Evolutionary conservation across 2,797 vertebrate species (phyloP).

Genomic region (Chrysocyon brachyurus): DNA sequence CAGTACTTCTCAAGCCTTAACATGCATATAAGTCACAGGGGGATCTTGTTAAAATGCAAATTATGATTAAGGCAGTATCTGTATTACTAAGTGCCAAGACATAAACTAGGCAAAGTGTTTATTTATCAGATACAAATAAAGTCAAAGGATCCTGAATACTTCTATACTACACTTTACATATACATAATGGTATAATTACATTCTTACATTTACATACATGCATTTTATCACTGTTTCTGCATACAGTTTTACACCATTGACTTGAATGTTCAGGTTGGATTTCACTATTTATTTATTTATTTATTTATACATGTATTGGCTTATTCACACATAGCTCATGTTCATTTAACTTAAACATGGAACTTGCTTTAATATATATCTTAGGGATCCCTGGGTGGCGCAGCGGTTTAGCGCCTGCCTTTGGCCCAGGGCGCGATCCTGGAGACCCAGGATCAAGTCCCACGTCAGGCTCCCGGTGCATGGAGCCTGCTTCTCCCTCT

Average conservation of each 20-base stretch:
- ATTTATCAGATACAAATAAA: conserved; percentile 1
- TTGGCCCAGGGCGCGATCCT: no score
- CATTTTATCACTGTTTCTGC: conserved; percentile 28
- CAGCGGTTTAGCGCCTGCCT: no score
- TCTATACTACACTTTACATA: not conserved
- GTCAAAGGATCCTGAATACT: not conserved
- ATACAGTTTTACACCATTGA: conserved; percentile 4
- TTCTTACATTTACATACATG: conserved; percentile 17
- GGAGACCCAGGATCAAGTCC: no score
- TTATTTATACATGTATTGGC: not conserved
- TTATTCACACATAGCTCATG: not conserved
- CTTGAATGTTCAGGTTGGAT: conserved; percentile 8
- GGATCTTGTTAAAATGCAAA: conserved; percentile 26
- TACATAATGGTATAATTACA: not conserved
- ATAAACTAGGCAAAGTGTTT: not conserved
- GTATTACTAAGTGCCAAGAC: not conserved
- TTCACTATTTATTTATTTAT: conserved; percentile 18
- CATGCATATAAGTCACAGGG: not conserved
- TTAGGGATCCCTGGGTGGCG: not conserved
- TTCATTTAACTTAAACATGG: conserved; percentile 22
- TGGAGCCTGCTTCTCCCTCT: no score
- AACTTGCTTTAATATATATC: not conserved
- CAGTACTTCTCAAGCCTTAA: conserved; percentile 36
- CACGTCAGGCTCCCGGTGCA: no score
- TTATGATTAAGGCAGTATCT: conserved; percentile 37